phyloP scores from a whole-genome alignment of 2,797 vertebrate genomes.

The Peromyscus nudipes region DNA sequence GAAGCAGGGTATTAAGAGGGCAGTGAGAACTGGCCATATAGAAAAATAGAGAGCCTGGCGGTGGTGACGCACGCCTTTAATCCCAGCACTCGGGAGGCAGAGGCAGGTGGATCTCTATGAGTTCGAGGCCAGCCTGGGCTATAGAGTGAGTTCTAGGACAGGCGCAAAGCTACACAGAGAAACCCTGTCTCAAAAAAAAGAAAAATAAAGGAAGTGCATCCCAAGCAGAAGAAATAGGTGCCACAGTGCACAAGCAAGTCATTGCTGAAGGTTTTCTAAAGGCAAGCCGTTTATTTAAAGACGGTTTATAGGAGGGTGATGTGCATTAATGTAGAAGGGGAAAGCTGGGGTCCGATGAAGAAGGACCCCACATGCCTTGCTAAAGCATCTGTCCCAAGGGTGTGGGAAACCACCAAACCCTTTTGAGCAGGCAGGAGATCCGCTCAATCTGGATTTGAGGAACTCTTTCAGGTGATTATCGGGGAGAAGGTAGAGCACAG shows the following conservation, averaged over 20 bases:
- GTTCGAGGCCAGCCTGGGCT: no score
- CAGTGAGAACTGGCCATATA: not conserved
- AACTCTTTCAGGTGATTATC: not conserved
- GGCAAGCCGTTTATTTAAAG: not conserved
- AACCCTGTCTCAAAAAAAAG: not conserved
- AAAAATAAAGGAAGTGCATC: not conserved
- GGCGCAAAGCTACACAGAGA: no score
- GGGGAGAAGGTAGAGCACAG: not conserved
- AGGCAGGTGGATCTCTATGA: no score
- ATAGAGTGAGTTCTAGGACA: no score
- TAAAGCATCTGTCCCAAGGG: not conserved
- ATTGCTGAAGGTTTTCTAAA: not conserved
- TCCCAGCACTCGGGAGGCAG: no score
- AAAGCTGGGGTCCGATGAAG: not conserved
- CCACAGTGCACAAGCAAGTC: not conserved
- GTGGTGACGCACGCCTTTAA: no score
- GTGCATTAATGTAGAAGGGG: not conserved
- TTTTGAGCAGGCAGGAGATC: not conserved
- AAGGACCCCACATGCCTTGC: not conserved
- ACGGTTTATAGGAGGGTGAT: not conserved
- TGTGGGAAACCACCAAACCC: not conserved
- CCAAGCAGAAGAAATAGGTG: not conserved
- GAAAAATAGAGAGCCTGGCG: not conserved
- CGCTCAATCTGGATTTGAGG: constrained; percentile 32
- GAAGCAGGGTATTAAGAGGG: not conserved